Base-by-base conservation (phyloP, 2,797 vertebrate genomes). In the Mormyrus proboscirostris region DNA sequence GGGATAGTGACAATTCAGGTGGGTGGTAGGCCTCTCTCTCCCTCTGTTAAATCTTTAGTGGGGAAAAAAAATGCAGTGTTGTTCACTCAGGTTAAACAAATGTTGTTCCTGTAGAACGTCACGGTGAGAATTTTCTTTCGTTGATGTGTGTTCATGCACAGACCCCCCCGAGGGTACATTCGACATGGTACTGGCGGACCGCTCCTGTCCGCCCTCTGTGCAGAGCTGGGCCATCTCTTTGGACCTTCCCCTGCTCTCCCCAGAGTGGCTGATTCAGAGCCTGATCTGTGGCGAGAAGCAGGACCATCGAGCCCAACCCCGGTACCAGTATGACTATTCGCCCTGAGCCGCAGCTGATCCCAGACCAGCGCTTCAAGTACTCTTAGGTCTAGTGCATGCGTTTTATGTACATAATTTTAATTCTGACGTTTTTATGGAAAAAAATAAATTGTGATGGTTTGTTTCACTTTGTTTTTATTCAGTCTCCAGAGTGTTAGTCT, bases 231-330 rank as follows among this genome's bases (percentile, higher is more conserved):
- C 95, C 38, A 94, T 95, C 51, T 96, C 96, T 0, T 94, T 97
- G 92, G 93, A 94, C 57, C 92, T 98, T 91, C 97, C 98, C 0
- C 95, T 98, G 91, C 97, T 99, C 90, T 98, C 97, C 0, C 94
- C 98, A 0, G 98, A 99, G 94, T 99, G 99, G 99, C 94, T 99
- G 89, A 97, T 99, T 93, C 98, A 99, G 95, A 98, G 97, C 90
- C 93, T 99, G 88, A 96, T 99, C 92, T 94, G 96, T 53, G 99
- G 99, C 73, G 95, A 97, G 91, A 94, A 94, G 88, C 95, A 97
- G 90, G 96, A 93, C 91, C 98, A 97, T 93, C 93, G 95, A 89
- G 93, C 95, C 92, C 96, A 97, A 93, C 96, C 97, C 69, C 95
- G 96, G 94, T 99, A 97, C 7, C 95, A 93, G 94, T 96, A 97